Evolutionary conservation across 1,140 invertebrate genomes (phyloP), one percentile per base, ranked within the genome.

Genomic region (Daktulosphaira vitifoliae): DNA sequence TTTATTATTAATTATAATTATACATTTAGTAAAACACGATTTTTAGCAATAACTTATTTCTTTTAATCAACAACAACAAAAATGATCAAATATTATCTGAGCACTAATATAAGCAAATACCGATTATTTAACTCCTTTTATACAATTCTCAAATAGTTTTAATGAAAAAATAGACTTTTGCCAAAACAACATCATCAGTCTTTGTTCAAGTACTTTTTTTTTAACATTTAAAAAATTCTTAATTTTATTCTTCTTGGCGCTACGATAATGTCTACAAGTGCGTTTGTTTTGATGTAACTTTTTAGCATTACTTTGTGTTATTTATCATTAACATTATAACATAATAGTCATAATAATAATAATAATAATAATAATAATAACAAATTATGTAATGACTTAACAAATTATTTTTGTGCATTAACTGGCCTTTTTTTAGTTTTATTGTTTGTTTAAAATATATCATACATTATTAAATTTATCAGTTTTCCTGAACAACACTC

Each of bases 111-210:
- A 62, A 62, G 56, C 56, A 48, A 62, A 62, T 62, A 62, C 56
- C 56, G 56, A 62, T 62, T 62, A 62, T 62, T 62, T 62, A 62
- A 62, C 56, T 62, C 56, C 56, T 62, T 62, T 62, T 62, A 62
- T 62, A 62, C 56, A 62, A 62, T 62, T 62, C 56, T 62, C 56
- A 62, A 62, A 62, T 62, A 62, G 56, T 62, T 62, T 62, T 62
- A 62, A 62, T 62, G 56, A 62, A 62, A 62, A 62, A 62, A 62
- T 62, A 62, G 56, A 62, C 56, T 62, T 62, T 62, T 62, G 56
- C 56, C 56, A 62, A 62, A 62, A 62, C 56, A 62, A 62, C 56
- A 62, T 62, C 56, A 62, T 62, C 56, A 62, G 56, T 62, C 56
- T 62, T 62, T 62, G 56, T 62, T 62, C 56, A 62, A 62, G 56